These are phyloP conservation scores for Ophiodon elongatus DNA, from an alignment of 2,113 vertebrate species.

Conservation along the genomic window DNA sequence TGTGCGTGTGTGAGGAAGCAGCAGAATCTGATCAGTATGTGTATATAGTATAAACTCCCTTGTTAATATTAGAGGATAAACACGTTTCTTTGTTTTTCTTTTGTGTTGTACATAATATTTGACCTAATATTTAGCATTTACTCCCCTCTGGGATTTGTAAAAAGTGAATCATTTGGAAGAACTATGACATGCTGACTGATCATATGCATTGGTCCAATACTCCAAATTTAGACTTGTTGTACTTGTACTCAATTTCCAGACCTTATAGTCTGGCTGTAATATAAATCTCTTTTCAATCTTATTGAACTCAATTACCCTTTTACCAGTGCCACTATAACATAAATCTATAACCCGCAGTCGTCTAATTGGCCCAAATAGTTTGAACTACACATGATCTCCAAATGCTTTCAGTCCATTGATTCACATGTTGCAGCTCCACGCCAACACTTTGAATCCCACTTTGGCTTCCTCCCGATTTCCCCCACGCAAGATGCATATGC, in stretches of 20 bases:
- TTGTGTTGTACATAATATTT: not conserved
- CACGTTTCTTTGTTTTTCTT: slow-evolving; percentile 29
- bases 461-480: slow-evolving; percentile 50
- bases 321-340: not conserved
- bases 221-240: not conserved
- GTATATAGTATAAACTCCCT: slow-evolving; percentile 45
- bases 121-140: not conserved
- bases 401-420: slow-evolving; percentile 34
- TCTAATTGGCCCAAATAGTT: slow-evolving; percentile 40
- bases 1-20: slow-evolving; percentile 56
- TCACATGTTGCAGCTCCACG: slow-evolving; percentile 51
- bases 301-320: slow-evolving; percentile 12
- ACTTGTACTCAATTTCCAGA: not conserved
- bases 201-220: not conserved
- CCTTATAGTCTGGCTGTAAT: not conserved
- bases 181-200: not conserved
- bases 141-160: not conserved
- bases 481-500: slow-evolving; percentile 73
- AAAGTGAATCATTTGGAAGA: not conserved
- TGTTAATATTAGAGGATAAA: slow-evolving; percentile 42
- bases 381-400: slow-evolving; percentile 39
- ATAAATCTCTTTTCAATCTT: not conserved
- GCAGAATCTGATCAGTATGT: slow-evolving; percentile 62
- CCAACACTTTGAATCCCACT: slow-evolving; percentile 41
- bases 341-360: slow-evolving; percentile 29